Percentiles rank a stretch among this genome's conserved stretches.
Evolutionary conservation across 2,888 invertebrate genomes (phyloP).

Genomic region (Stenodera caucasica): DNA sequence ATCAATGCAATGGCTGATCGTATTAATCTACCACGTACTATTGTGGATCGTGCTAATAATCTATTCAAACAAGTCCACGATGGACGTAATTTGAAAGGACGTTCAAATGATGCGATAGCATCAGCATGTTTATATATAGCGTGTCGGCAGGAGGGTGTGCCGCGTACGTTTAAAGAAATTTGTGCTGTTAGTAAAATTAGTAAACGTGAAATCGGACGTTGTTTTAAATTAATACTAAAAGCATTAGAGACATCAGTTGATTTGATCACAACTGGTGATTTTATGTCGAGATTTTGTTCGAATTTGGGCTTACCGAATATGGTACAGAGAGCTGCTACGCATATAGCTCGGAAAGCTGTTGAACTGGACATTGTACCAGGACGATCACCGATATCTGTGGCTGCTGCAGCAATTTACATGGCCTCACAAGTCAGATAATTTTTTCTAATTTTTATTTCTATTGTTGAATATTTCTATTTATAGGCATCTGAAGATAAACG

Average conservation of each 20-base stretch:
- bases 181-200: conserved; percentile 99
- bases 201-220: conserved; percentile 98
- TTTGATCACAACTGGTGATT: conserved; percentile 97
- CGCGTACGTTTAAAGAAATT: conserved; percentile 98
- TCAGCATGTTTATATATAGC: conserved; percentile 99
- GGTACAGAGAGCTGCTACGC: conserved; percentile 91
- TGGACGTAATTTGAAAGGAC: conserved; percentile 88
- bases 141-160: conserved; percentile 97
- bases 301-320: conserved; percentile 89
- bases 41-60: conserved; percentile 94
- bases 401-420: conserved; percentile 99
- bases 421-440: conserved; percentile 72
- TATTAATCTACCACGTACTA: conserved; percentile 94
- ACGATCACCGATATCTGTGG: conserved; percentile 96
- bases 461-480: conserved; percentile 41
- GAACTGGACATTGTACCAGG: conserved; percentile 97
- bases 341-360: conserved; percentile 95
- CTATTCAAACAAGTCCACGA: conserved; percentile 99
- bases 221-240: conserved; percentile 95
- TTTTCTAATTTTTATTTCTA: background rate
- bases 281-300: conserved; percentile 98
- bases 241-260: conserved; percentile 96
- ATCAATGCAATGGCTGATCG: conserved; percentile 98
- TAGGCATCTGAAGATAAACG: conserved; percentile 89
- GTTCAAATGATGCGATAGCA: conserved; percentile 97